Percentiles rank a stretch among this genome's conserved stretches.
Conservation (phyloP, 2,888 invertebrate species). For the Cephalotes varians region DNA sequence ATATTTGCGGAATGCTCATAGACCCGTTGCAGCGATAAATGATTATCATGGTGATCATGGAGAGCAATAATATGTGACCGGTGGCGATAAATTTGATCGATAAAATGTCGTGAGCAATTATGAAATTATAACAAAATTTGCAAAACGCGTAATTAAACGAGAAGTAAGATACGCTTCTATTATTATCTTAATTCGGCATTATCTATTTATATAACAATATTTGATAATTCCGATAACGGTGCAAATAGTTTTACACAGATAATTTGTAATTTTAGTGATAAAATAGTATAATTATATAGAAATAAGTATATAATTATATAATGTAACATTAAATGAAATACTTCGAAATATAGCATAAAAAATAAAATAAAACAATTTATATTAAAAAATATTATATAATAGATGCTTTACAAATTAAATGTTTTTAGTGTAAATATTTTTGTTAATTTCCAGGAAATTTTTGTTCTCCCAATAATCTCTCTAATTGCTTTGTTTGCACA, state of each 20-base stretch:
- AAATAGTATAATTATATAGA: neutral
- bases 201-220: slow-evolving; percentile 4
- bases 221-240: neutral
- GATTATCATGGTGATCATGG: slow-evolving; percentile 15
- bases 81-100: neutral
- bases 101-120: neutral
- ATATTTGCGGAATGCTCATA: slow-evolving; percentile 35
- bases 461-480: neutral
- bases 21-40: slow-evolving; percentile 18
- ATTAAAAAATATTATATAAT: neutral
- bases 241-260: neutral
- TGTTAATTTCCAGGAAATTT: neutral
- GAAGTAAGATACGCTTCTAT: neutral
- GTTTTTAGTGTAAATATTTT: neutral
- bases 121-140: neutral
- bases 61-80: neutral
- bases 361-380: neutral
- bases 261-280: neutral
- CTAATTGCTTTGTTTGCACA: neutral
- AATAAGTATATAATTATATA: neutral
- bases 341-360: neutral
- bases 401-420: neutral
- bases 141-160: neutral
- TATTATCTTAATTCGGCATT: neutral
- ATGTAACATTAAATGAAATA: neutral